These are phyloP conservation scores for Sphaerophoria taeniata DNA, from an alignment of 2,888 invertebrate genomes.

Conservation along the genomic window DNA sequence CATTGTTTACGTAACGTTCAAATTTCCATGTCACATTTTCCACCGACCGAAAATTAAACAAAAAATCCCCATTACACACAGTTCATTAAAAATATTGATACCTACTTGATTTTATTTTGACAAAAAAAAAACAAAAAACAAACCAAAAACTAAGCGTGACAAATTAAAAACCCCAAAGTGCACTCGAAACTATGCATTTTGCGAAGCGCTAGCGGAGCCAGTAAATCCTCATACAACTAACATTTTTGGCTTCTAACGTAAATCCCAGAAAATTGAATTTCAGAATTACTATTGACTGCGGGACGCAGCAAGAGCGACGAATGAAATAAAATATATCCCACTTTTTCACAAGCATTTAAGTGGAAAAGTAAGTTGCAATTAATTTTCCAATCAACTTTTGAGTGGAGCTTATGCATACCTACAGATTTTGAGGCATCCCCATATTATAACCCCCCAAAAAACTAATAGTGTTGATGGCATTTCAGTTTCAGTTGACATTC, in stretches of 20 bases:
- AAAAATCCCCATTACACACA: not conserved
- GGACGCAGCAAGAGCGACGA: not conserved
- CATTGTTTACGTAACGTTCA: too few species aligned
- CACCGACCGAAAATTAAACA: not conserved
- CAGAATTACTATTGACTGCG: not conserved
- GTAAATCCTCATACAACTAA: not conserved
- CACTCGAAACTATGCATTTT: not conserved
- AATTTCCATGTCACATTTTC: too few species aligned
- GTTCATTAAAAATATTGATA: constrained; percentile 28
- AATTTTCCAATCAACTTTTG: constrained; percentile 51
- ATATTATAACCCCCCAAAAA: not conserved
- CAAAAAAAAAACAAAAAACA: not conserved
- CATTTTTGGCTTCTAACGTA: not conserved
- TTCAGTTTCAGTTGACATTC: constrained; percentile 25
- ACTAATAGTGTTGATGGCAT: constrained; percentile 40
- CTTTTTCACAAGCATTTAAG: constrained; percentile 38
- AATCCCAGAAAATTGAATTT: constrained; percentile 33
- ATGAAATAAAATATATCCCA: not conserved
- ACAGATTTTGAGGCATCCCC: not conserved
- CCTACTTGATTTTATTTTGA: not conserved
- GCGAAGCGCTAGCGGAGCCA: not conserved
- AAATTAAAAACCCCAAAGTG: constrained; percentile 18
- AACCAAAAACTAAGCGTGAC: not conserved
- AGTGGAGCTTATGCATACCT: not conserved
- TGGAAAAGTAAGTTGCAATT: constrained; percentile 63